Base-by-base conservation (phyloP, 2,113 vertebrate genomes). In the Acrocephalus kingi region DNA sequence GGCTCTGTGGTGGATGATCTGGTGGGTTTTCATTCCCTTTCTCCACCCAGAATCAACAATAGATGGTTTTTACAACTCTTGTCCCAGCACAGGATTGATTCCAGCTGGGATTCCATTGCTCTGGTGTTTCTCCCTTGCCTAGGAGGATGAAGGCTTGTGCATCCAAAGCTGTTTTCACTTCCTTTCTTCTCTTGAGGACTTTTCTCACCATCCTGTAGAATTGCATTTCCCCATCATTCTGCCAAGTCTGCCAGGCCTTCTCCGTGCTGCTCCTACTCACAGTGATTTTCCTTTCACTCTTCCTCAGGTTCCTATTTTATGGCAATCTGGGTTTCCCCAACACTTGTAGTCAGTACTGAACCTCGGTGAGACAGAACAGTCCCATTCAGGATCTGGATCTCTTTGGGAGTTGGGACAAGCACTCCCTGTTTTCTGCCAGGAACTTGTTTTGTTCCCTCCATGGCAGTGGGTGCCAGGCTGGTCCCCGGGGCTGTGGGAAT, bases 371-470 rank as follows among this genome's bases (percentile, higher is more conserved):
- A 24, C 30, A 4, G 25, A 43, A 13, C 15, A 7, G 8, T 13
- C 30, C 63, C 2, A 0, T 5, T 7, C 16, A 8, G 82, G 37
- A 7, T 71, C 35, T 39, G 48, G 10, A 33, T 69, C 45, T 84
- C 74, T 51, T 74, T 15, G 9, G 56, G 31, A 8, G 13, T 1
- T 43, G 56, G 37, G 35, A 87, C 37, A 4, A 46, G 67, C 1
- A 0, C 37, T 92, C 61, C 31, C 39, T 6, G 0, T 31, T 61
- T 72, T 10, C 79, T 9, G 0, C 39, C 0, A 27, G 83, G 30
- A 88, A 15, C 12, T 77, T 30, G 4, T 64, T 86, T 64, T 28
- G 31, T 19, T 54, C 14, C 20, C 39, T 33, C 46, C 6, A 0
- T 12, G 87, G 59, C 77, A 23, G 59, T 3, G 27, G 45, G 28